These are phyloP conservation scores for Anoplophora glabripennis DNA, from an alignment of 1,140 invertebrate genomes.

Conservation along the genomic window DNA sequence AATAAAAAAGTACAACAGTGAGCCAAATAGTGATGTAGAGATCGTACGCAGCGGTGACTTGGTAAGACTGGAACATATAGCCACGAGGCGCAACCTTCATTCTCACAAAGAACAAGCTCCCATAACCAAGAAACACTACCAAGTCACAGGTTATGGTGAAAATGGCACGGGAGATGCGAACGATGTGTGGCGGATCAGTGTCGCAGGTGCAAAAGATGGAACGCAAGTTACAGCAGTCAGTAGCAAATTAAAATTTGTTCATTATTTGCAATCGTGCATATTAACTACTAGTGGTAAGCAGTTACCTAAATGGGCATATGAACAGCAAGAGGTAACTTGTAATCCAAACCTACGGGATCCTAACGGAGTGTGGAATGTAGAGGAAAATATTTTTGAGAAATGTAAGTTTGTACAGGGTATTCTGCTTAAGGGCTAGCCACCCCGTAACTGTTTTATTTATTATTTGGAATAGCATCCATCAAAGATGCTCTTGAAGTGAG, in stretches of 20 bases:
- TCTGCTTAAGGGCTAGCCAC: too few relatives aligned
- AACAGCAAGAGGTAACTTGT: conserved; percentile 94
- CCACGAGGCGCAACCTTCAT: conserved; percentile 86
- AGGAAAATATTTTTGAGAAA: conserved; percentile 78
- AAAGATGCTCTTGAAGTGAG: too few relatives aligned
- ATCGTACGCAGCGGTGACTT: conserved; percentile 82
- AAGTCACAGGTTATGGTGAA: conserved; percentile 94
- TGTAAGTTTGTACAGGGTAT: too few relatives aligned
- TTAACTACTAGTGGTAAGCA: conserved; percentile 87
- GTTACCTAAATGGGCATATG: conserved; percentile 90
- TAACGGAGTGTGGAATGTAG: conserved; percentile 90
- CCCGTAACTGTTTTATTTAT: too few relatives aligned
- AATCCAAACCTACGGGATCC: conserved; percentile 86
- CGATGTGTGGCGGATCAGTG: conserved; percentile 87
- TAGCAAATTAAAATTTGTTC: conserved; percentile 81
- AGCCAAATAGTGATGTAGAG: conserved; percentile 50
- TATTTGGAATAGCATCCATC: too few relatives aligned
- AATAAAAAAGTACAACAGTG: conserved; percentile 75
- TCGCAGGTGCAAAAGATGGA: conserved; percentile 68
- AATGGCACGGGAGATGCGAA: conserved; percentile 93
- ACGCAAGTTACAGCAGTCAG: conserved; percentile 77
- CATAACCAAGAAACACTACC: conserved; percentile 85
- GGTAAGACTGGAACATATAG: conserved; percentile 81
- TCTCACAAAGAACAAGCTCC: conserved; percentile 88
- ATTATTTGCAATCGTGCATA: conserved; percentile 87